These are phyloP conservation scores for Calidris pugnax DNA, from an alignment of 2,113 vertebrate genomes.

Conservation along the genomic window DNA sequence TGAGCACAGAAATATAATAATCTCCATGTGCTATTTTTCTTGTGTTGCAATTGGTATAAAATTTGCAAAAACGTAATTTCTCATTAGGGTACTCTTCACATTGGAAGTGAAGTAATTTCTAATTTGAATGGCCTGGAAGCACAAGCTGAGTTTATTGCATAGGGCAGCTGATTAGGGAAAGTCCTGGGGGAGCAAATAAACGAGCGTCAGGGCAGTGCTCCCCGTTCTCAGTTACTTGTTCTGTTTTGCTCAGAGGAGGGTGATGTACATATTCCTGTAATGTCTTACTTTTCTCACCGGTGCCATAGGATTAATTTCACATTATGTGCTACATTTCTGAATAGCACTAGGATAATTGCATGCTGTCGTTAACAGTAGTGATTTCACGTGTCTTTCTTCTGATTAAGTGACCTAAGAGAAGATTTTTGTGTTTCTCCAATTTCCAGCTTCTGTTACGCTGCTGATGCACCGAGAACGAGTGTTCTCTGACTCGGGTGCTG, in stretches of 20 bases:
- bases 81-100: neutral
- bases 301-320: neutral
- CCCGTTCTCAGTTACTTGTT: neutral
- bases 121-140: neutral
- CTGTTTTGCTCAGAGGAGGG: neutral
- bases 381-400: neutral
- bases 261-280: neutral
- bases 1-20: neutral
- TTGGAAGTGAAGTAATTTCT: neutral
- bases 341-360: neutral
- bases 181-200: neutral
- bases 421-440: neutral
- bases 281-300: fast-evolving
- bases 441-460: neutral
- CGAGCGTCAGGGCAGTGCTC: neutral
- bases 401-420: neutral
- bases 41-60: neutral
- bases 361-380: too few species aligned
- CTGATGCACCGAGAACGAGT: neutral
- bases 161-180: neutral
- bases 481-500: neutral
- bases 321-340: neutral
- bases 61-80: neutral
- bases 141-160: neutral
- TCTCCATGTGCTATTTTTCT: neutral